Percentiles rank a stretch among this genome's conserved stretches.
These are phyloP conservation scores for Oncorhynchus kisutch DNA, from an alignment of 2,113 vertebrate genomes.

Conservation along the genomic window DNA sequence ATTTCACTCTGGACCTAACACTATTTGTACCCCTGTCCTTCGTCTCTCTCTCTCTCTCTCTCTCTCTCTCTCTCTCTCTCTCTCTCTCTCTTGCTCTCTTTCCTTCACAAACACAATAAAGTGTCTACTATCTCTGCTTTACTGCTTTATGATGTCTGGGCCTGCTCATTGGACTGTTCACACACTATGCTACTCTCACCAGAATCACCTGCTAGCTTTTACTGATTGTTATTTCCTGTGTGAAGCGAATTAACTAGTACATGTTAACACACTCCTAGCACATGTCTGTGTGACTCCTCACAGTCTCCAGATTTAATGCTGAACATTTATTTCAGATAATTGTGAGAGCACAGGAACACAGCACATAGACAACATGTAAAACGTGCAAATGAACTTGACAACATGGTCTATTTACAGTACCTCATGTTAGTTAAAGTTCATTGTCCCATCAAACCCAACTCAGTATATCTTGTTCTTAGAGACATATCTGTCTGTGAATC, in stretches of 20 bases:
- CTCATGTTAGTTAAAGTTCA: neutral
- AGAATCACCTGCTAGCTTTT: slow-evolving; percentile 6
- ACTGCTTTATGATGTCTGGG: slow-evolving; percentile 38
- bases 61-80: no score
- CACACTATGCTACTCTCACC: neutral
- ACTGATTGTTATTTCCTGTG: neutral
- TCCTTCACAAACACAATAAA: slow-evolving; percentile 44
- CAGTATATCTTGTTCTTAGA: neutral
- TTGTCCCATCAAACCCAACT: neutral
- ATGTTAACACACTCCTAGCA: no score
- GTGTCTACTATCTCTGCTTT: slow-evolving; percentile 41
- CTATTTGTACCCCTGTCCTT: no score
- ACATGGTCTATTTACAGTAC: neutral
- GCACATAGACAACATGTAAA: no score
- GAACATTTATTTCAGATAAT: neutral
- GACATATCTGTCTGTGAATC: neutral
- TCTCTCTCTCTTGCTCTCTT: neutral
- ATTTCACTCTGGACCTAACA: no score
- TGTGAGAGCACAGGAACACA: no score
- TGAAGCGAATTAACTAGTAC: slow-evolving; percentile 40
- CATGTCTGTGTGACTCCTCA: no score
- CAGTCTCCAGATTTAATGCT: neutral
- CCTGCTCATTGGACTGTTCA: slow-evolving; percentile 7
- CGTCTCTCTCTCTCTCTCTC: no score
- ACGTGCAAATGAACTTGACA: no score